These are phyloP conservation scores for Dolichopus griseipennis DNA, from an alignment of 2,888 invertebrate genomes.

Conservation along the genomic window DNA sequence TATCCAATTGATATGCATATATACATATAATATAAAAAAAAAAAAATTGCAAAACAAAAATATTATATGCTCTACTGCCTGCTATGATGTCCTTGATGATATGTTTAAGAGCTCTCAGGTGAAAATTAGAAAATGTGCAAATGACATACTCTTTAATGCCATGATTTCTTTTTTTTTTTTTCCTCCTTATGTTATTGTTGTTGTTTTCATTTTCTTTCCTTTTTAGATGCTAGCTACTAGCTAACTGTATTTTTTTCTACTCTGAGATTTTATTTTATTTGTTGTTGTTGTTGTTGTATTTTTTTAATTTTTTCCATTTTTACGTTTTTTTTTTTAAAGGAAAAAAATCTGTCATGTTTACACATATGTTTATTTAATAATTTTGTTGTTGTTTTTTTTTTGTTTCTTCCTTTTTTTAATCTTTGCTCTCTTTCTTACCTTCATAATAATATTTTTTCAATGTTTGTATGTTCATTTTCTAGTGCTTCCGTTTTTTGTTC, in stretches of 20 bases:
- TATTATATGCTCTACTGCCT: neutral
- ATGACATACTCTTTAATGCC: conserved; percentile 8
- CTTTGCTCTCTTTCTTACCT: neutral
- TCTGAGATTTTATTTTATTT: no score
- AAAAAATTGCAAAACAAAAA: neutral
- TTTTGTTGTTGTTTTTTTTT: neutral
- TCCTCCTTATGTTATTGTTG: neutral
- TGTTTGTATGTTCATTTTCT: neutral
- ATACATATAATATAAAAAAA: neutral
- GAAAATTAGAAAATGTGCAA: conserved; percentile 11
- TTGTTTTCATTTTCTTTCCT: no score
- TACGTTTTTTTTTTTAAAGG: neutral
- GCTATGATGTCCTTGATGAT: conserved; percentile 8
- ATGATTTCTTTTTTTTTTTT: neutral
- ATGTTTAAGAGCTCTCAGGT: conserved; percentile 10
- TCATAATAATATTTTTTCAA: neutral
- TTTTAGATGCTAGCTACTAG: no score
- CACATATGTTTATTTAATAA: neutral
- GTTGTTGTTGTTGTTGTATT: no score
- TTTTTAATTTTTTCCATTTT: no score
- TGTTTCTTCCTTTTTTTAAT: neutral
- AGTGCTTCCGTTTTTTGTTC: neutral
- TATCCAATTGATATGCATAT: neutral
- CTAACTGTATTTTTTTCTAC: no score
- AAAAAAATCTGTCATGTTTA: conserved; percentile 6